Evolutionary conservation across 2,888 invertebrate genomes (phyloP), one percentile per base, ranked within the genome.

Genomic region (Diploptera punctata): DNA sequence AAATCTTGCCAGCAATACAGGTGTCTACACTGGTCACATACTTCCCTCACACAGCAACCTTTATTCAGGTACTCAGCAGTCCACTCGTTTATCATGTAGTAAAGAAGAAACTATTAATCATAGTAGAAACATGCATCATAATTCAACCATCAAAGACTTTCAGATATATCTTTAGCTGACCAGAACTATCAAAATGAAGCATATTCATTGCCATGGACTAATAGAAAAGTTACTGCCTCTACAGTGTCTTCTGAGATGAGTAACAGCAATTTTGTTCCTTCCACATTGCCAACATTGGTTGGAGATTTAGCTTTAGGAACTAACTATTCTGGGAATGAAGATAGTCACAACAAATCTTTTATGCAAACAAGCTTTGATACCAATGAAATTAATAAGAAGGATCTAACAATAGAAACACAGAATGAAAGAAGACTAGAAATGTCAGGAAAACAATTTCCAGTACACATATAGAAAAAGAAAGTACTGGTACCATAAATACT

Each of bases 231-330:
- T 69, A 77, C 82, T 19, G 38, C 57, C 9, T 52, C 62, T 19
- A 47, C 43, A 10, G 62, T 57, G n/a, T 43, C 65, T 2, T 19
- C 47, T 49, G 72, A 72, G 10, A 21, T 65, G 43, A 67, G 10
- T 26, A 24, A 18, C 21, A 72, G 31, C 26, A 61, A 68, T 29
- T 72, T 85, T 3, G 83, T 86, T 2, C 84, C 87, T 1, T 83
- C 84, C 1, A 87, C 88, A 21, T 80, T 89, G 67, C 87, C 89
- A 7, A 88, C 88, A n/a, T 79, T 89, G 54, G 86, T 89, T 1
- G 88, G 89, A 1, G 89, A 89, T 80, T 80, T 89, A 62, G 88
- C 89, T 1, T 78, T 89, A 9, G 83, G 84, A 1, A 81, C 82
- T 19, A 69, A 70, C 38, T 74, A 68, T 49, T 49, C 68, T 26